A percentile compares a stretch with the other conserved stretches of the same genome.
These are phyloP conservation scores for Thymallus thymallus DNA, from an alignment of 2,113 vertebrate genomes.

Conservation along the genomic window DNA sequence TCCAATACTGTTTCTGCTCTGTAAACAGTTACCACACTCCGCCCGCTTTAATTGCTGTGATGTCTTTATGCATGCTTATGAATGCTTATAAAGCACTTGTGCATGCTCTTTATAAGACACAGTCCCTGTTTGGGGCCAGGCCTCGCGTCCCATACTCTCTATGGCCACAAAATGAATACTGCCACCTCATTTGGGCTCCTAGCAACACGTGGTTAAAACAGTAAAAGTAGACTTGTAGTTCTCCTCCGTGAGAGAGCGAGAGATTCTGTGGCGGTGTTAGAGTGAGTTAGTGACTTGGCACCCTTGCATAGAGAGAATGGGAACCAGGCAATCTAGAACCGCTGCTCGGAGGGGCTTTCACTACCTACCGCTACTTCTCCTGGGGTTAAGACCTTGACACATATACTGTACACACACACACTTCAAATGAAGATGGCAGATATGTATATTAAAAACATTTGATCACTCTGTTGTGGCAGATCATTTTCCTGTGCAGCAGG, in stretches of 20 bases:
- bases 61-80: conserved; percentile 79
- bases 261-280: conserved; percentile 74
- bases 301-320: conserved; percentile 79
- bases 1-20: conserved; percentile 70
- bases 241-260: conserved; percentile 42
- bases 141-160: conserved; percentile 57
- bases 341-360: conserved; percentile 73
- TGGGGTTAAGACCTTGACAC: conserved; percentile 42
- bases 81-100: conserved; percentile 48
- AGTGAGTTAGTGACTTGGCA: conserved; percentile 72
- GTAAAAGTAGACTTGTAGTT: conserved; percentile 64
- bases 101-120: conserved; percentile 55
- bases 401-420: neutral
- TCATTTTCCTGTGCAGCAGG: too few relatives aligned
- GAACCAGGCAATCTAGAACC: conserved; percentile 79
- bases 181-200: conserved; percentile 64
- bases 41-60: conserved; percentile 11
- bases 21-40: conserved; percentile 73
- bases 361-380: conserved; percentile 69
- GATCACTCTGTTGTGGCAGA: too few relatives aligned
- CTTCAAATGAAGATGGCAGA: too few relatives aligned
- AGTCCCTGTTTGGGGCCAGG: conserved; percentile 30
- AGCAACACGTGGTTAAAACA: conserved; percentile 42
- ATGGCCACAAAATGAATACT: conserved; percentile 69
- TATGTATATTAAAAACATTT: too few relatives aligned